These are phyloP conservation scores for Drosophila busckii DNA, from an alignment of 1,140 invertebrate species.

Conservation along the genomic window DNA sequence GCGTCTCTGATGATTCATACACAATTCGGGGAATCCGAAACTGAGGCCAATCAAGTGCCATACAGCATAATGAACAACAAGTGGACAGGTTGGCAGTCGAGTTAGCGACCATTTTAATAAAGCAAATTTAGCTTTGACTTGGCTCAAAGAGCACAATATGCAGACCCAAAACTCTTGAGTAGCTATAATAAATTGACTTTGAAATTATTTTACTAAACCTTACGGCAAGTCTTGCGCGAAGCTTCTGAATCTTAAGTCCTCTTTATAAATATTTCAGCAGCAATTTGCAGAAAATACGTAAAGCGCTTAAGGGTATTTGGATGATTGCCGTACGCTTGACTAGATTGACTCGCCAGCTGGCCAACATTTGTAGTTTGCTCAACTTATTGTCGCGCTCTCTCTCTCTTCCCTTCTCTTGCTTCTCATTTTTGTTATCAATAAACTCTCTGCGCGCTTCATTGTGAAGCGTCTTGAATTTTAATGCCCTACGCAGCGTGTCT, in stretches of 20 bases:
- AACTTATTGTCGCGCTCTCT: slow-evolving; percentile 21
- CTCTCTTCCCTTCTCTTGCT: background rate
- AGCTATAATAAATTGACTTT: too few relatives aligned
- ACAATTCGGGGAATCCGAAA: slow-evolving; percentile 65
- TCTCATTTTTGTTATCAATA: slow-evolving; percentile 1
- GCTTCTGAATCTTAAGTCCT: too few relatives aligned
- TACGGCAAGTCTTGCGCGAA: too few relatives aligned
- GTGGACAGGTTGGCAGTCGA: slow-evolving; percentile 52
- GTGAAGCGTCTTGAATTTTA: slow-evolving; percentile 37
- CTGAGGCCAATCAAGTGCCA: slow-evolving; percentile 52
- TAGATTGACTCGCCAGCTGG: slow-evolving; percentile 18
- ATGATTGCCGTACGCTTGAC: background rate
- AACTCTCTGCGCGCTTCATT: slow-evolving; percentile 8
- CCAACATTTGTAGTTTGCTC: slow-evolving; percentile 48
- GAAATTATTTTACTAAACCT: too few relatives aligned
- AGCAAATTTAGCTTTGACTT: slow-evolving; percentile 14
- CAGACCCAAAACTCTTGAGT: too few relatives aligned
- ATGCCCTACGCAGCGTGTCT: slow-evolving; percentile 15
- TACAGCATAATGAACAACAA: slow-evolving; percentile 36
- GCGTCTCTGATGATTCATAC: slow-evolving; percentile 43
- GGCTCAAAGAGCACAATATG: too few relatives aligned
- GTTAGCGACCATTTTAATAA: too few relatives aligned
- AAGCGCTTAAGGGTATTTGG: too few relatives aligned
- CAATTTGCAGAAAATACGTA: too few relatives aligned
- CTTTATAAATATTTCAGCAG: too few relatives aligned